Evolutionary conservation across 2,888 invertebrate genomes (phyloP).

Genomic region (Troglohyphantes excavatus): DNA sequence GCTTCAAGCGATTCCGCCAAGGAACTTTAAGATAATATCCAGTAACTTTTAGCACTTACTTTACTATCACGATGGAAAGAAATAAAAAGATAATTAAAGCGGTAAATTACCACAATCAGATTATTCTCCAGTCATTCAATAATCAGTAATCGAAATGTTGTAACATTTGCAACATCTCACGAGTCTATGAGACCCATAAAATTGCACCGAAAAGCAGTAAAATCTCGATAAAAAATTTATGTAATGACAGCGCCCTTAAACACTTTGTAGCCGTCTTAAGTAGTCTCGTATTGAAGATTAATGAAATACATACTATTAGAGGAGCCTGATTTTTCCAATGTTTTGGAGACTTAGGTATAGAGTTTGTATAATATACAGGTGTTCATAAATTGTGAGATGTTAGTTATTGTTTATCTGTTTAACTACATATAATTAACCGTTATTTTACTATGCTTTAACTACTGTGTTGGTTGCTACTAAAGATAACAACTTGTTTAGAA

Average conservation of each 20-base stretch:
- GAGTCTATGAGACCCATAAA: background rate
- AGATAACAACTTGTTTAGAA: too few relatives aligned
- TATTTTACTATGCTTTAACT: too few relatives aligned
- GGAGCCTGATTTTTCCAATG: too few relatives aligned
- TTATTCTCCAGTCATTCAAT: background rate
- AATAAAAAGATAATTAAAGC: constrained; percentile 21
- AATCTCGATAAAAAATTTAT: constrained; percentile 36
- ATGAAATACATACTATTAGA: constrained; percentile 15
- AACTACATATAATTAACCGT: too few relatives aligned
- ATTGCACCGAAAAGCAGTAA: constrained; percentile 31
- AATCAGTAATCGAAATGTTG: constrained; percentile 38
- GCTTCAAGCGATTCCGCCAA: too few relatives aligned
- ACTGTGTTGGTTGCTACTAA: too few relatives aligned
- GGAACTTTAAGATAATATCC: too few relatives aligned
- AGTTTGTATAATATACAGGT: too few relatives aligned
- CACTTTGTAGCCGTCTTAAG: constrained; percentile 6
- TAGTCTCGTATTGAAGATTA: background rate
- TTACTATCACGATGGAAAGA: background rate
- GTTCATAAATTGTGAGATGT: too few relatives aligned
- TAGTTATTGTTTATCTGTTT: too few relatives aligned
- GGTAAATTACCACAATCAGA: constrained; percentile 1
- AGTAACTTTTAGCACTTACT: background rate
- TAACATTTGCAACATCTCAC: background rate
- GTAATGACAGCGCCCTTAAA: constrained; percentile 32
- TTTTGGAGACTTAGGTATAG: too few relatives aligned